A percentile compares a stretch with the other conserved stretches of the same genome.
These are phyloP conservation scores for Coregonus suidteri DNA, from an alignment of 2,797 vertebrate genomes.

Conservation along the genomic window DNA sequence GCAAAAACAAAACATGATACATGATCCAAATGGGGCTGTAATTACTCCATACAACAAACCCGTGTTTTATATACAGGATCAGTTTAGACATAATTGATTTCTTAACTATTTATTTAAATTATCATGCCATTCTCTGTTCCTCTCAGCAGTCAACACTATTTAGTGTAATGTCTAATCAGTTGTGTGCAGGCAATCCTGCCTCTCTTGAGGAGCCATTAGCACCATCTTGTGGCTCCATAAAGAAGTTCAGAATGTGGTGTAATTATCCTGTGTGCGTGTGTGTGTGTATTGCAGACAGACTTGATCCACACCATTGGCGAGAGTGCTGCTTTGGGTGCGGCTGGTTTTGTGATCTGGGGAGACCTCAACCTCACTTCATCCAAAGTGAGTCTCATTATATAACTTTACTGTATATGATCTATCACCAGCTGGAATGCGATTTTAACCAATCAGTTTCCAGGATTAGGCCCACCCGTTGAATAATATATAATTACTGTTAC, in stretches of 20 bases:
- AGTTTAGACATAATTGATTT: too few species aligned
- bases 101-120: too few species aligned
- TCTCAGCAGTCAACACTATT: neutral
- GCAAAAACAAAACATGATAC: too few species aligned
- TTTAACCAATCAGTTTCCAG: too few species aligned
- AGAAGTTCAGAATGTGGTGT: neutral
- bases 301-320: conserved; percentile 79
- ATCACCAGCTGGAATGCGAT: too few species aligned
- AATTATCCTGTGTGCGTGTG: neutral
- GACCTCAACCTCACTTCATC: conserved; percentile 82
- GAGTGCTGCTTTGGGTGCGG: conserved; percentile 81
- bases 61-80: too few species aligned
- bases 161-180: neutral
- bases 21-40: too few species aligned
- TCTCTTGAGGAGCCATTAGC: conserved; percentile 13
- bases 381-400: conserved; percentile 63
- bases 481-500: neutral
- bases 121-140: too few species aligned
- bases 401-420: neutral
- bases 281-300: conserved; percentile 71
- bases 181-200: neutral
- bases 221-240: conserved; percentile 30
- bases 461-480: too few species aligned
- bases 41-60: too few species aligned
- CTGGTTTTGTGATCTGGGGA: conserved; percentile 80